Evolutionary conservation across 2,797 vertebrate genomes (phyloP).

Genomic region (Poeciliopsis paucimaculata): DNA sequence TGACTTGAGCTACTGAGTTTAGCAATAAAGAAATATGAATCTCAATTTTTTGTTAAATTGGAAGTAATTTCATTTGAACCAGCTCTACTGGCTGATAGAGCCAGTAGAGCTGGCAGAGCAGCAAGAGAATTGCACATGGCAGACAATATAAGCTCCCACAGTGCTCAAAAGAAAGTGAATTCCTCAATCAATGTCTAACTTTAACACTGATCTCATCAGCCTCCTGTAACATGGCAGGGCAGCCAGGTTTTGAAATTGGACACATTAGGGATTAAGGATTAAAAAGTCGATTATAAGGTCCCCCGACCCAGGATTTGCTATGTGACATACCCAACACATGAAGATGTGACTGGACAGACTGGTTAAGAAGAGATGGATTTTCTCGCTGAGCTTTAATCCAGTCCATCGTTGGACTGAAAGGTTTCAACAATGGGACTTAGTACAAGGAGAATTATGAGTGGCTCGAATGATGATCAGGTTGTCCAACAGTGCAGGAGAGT

Average conservation of each 20-base stretch:
- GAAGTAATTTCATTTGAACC: background rate
- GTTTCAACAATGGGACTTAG: constrained; percentile 53
- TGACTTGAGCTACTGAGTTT: background rate
- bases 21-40: background rate
- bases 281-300: constrained; percentile 67
- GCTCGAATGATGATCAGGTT: constrained; percentile 58
- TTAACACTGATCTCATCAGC: constrained; percentile 60
- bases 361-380: constrained; percentile 61
- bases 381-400: constrained; percentile 51
- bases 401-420: constrained; percentile 47
- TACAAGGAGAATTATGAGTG: constrained; percentile 44
- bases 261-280: constrained; percentile 73
- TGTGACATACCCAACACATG: constrained; percentile 66
- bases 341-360: constrained; percentile 68
- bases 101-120: background rate
- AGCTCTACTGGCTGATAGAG: background rate
- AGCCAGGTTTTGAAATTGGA: constrained; percentile 67
- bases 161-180: constrained; percentile 32
- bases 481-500: constrained; percentile 40
- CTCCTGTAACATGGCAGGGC: constrained; percentile 62
- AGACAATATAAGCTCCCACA: constrained; percentile 32
- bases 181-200: constrained; percentile 44
- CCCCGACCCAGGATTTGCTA: constrained; percentile 50
- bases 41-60: background rate
- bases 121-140: constrained; percentile 7